Conservation (phyloP, 2,888 invertebrate species). For the Allygus modestus region DNA sequence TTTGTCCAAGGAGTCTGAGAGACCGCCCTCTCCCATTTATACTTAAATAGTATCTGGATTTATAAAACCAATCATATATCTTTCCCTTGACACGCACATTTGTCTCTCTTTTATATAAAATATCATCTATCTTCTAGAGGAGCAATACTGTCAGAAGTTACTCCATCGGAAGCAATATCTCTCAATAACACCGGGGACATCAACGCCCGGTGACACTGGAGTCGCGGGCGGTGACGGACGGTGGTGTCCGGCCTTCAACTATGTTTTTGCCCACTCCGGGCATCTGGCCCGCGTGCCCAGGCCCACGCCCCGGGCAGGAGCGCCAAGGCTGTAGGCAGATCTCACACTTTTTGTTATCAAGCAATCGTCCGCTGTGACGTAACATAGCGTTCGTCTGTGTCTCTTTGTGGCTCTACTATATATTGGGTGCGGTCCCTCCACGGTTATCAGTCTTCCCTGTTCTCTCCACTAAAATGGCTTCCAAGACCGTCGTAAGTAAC, state of each 20-base stretch:
- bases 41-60: too few species aligned
- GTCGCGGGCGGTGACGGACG: neutral
- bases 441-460: constrained; percentile 44
- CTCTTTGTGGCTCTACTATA: constrained; percentile 44
- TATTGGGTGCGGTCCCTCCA: constrained; percentile 20
- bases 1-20: too few species aligned
- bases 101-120: too few species aligned
- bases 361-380: constrained; percentile 32
- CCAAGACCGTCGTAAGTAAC: constrained; percentile 51
- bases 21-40: too few species aligned
- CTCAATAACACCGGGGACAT: neutral
- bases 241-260: constrained; percentile 35
- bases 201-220: neutral
- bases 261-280: constrained; percentile 2
- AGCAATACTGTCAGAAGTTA: too few species aligned
- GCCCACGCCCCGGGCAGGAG: constrained; percentile 28
- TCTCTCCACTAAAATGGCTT: constrained; percentile 25
- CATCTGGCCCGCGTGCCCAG: neutral
- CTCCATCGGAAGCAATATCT: too few species aligned
- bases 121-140: too few species aligned
- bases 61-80: too few species aligned
- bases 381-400: neutral
- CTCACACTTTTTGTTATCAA: constrained; percentile 57
- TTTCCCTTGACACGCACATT: too few species aligned
- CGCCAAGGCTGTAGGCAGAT: constrained; percentile 41